Evolutionary conservation across 2,888 invertebrate genomes (phyloP).

Genomic region (Capitulum mitella): DNA sequence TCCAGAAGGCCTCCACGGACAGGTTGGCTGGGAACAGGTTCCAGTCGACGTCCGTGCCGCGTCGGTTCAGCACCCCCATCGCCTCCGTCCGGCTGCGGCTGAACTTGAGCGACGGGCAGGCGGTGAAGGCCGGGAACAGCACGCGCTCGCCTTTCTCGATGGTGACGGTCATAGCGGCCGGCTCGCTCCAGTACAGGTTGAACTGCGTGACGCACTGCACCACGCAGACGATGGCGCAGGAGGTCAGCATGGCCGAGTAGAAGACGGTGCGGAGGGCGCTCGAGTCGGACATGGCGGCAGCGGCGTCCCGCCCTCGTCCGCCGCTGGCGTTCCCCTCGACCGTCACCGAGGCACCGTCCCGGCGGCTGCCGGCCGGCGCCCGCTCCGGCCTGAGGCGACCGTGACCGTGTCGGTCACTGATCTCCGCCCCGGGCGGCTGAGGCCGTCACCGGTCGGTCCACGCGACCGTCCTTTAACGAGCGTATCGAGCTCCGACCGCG

Average conservation of each 20-base stretch:
- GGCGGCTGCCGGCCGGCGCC: too few relatives aligned
- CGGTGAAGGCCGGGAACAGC: constrained; percentile 14
- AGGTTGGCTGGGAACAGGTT: background rate
- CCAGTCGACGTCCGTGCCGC: background rate
- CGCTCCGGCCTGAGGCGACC: too few relatives aligned
- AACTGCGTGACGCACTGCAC: constrained; percentile 11
- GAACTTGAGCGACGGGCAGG: background rate
- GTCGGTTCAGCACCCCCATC: background rate
- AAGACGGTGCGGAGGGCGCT: background rate
- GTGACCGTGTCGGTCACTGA: too few relatives aligned
- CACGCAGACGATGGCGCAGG: background rate
- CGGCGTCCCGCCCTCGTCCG: too few relatives aligned
- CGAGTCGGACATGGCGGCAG: too few relatives aligned
- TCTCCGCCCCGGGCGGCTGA: too few relatives aligned
- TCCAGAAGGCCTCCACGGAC: background rate
- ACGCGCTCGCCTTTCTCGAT: background rate
- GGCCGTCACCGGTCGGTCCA: too few relatives aligned
- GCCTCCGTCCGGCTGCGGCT: background rate
- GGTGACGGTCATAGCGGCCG: constrained; percentile 20
- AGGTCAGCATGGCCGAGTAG: constrained; percentile 1
- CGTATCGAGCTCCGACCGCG: too few relatives aligned
- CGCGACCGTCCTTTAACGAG: too few relatives aligned
- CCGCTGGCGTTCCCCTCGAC: too few relatives aligned
- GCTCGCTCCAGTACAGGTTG: constrained; percentile 21
- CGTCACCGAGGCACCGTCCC: too few relatives aligned